A percentile compares a stretch with the other conserved stretches of the same genome.
Conservation (phyloP, 1,140 invertebrate genomes). For the Coenobita brevimanus region DNA sequence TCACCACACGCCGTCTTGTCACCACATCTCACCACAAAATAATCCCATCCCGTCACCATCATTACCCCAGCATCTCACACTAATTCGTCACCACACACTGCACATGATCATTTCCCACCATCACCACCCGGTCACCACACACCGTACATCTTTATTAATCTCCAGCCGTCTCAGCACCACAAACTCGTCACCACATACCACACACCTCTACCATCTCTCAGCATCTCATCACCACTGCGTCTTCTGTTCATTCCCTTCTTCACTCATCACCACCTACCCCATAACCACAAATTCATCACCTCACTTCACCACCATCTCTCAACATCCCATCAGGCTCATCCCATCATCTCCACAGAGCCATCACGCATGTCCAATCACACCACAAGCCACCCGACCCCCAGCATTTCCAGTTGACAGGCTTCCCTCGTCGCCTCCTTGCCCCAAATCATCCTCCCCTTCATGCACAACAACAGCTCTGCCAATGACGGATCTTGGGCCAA, state of each 20-base stretch:
- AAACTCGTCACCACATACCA: background rate
- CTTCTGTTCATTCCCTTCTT: background rate
- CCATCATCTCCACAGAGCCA: no score
- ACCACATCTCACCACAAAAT: no score
- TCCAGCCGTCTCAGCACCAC: background rate
- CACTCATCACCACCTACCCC: background rate
- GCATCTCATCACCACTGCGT: no score
- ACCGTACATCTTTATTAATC: no score
- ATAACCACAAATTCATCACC: background rate
- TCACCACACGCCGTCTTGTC: no score
- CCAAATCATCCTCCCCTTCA: conserved; percentile 95
- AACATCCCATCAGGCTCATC: no score
- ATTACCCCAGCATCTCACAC: no score
- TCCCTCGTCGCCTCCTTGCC: conserved; percentile 92
- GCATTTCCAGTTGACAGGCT: conserved; percentile 98
- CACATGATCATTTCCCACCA: no score
- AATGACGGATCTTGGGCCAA: conserved; percentile 68
- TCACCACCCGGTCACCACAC: no score
- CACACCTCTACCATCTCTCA: no score
- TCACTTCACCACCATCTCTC: background rate
- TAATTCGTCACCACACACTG: no score
- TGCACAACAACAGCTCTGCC: conserved; percentile 78
- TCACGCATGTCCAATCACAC: conserved; percentile 84
- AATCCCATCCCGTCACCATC: no score
- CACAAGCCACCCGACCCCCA: conserved; percentile 94